Percentiles rank a stretch among this genome's conserved stretches.
Evolutionary conservation across 1,140 invertebrate species (phyloP).

Genomic region (Ostrea denselamellosa): DNA sequence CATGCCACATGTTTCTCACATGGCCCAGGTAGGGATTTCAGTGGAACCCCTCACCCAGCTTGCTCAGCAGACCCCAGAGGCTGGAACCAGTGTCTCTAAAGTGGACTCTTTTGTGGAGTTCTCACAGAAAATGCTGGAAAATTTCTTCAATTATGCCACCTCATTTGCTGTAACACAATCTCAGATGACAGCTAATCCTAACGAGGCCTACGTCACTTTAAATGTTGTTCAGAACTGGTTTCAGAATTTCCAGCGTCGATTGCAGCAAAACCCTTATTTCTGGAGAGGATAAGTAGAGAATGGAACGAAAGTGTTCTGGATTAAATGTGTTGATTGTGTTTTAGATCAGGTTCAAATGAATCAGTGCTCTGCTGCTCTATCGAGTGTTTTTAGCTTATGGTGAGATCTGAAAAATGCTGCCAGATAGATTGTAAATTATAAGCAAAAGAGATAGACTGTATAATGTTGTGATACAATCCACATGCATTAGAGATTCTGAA

Average conservation of each 20-base stretch:
- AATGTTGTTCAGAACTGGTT: slow-evolving; percentile 95
- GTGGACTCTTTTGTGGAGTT: slow-evolving; percentile 88
- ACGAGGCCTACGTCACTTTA: slow-evolving; percentile 91
- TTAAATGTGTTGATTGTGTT: neutral
- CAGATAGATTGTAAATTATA: neutral
- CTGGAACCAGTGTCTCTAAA: slow-evolving; percentile 76
- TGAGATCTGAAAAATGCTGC: neutral
- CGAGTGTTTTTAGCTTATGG: neutral
- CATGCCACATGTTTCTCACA: slow-evolving; percentile 84
- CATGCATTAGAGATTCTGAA: neutral
- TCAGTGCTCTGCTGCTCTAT: neutral
- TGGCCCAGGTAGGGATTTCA: slow-evolving; percentile 96
- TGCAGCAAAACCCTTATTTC: slow-evolving; percentile 96
- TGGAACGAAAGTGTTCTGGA: neutral
- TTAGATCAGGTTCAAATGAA: neutral
- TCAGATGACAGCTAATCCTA: slow-evolving; percentile 87
- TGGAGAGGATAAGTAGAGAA: slow-evolving; percentile 84
- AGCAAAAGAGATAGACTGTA: neutral
- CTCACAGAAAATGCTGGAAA: slow-evolving; percentile 94
- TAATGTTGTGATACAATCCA: neutral
- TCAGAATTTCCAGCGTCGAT: slow-evolving; percentile 91
- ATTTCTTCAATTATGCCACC: slow-evolving; percentile 93
- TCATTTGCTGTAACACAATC: slow-evolving; percentile 91
- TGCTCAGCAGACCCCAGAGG: slow-evolving; percentile 79
- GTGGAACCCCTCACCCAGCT: slow-evolving; percentile 88